These are phyloP conservation scores for Macrotis lagotis DNA, from an alignment of 2,113 vertebrate species.

Conservation along the genomic window DNA sequence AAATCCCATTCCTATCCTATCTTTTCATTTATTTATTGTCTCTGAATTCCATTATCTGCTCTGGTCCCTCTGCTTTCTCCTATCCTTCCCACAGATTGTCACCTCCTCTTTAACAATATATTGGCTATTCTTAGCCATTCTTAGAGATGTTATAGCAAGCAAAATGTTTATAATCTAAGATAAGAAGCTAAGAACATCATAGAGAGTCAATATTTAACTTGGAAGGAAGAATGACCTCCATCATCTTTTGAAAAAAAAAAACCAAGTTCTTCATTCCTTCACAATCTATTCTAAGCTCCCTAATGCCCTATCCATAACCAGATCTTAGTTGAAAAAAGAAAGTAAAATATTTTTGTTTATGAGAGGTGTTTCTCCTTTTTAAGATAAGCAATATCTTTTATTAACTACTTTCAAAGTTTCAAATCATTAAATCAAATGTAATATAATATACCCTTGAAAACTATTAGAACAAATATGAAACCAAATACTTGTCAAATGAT, in stretches of 20 bases:
- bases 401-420: background rate
- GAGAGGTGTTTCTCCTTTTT: background rate
- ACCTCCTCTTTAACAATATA: background rate
- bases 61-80: background rate
- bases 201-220: background rate
- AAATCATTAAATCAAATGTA: background rate
- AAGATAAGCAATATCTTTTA: background rate
- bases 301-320: background rate
- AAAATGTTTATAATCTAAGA: background rate
- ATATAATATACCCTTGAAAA: background rate
- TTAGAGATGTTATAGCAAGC: background rate
- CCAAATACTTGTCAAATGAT: slow-evolving; percentile 22
- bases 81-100: background rate
- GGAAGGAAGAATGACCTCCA: background rate
- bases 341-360: background rate
- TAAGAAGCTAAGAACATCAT: background rate
- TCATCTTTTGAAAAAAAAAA: background rate
- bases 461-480: slow-evolving; percentile 56
- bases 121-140: background rate
- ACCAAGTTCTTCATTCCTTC: background rate
- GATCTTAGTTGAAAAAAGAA: background rate
- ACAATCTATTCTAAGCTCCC: background rate
- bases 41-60: background rate
- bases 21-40: background rate
- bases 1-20: background rate